Conservation (phyloP, 2,888 invertebrate species). For the Asteroscopus sphinx region DNA sequence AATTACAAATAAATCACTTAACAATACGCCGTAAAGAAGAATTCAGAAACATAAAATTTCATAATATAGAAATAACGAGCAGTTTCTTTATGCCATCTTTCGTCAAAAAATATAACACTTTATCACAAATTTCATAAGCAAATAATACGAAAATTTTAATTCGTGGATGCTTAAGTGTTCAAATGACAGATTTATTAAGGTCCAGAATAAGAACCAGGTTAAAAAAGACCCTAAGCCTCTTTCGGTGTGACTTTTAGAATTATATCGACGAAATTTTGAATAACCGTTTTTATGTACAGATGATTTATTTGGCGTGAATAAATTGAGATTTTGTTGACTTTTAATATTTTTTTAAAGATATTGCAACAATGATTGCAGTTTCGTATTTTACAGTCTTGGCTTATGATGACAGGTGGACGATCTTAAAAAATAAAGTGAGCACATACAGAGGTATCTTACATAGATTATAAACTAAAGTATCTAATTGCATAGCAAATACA, state of each 20-base stretch:
- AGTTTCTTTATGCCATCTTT: constrained; percentile 56
- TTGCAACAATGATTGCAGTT: neutral
- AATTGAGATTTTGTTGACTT: constrained; percentile 44
- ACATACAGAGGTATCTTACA: too few species aligned
- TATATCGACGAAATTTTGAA: constrained; percentile 70
- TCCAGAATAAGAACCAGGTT: constrained; percentile 64
- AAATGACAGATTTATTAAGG: constrained; percentile 83
- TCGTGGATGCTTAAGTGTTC: constrained; percentile 69
- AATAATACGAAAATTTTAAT: constrained; percentile 72
- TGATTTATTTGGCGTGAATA: constrained; percentile 65
- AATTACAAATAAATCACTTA: constrained; percentile 12
- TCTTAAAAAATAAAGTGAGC: too few species aligned
- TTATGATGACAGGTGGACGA: too few species aligned
- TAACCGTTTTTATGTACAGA: constrained; percentile 64
- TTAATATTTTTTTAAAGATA: constrained; percentile 26
- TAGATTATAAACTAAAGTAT: too few species aligned
- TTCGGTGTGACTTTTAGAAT: constrained; percentile 71
- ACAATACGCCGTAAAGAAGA: constrained; percentile 33
- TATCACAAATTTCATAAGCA: constrained; percentile 71
- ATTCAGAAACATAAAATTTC: constrained; percentile 34
- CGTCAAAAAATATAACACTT: constrained; percentile 64
- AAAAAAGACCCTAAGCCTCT: constrained; percentile 67
- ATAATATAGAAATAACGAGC: constrained; percentile 46
- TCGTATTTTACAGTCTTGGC: neutral
- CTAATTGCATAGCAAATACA: too few species aligned